phyloP scores from a whole-genome alignment of 2,888 invertebrate species.

The Drosophila dives region DNA sequence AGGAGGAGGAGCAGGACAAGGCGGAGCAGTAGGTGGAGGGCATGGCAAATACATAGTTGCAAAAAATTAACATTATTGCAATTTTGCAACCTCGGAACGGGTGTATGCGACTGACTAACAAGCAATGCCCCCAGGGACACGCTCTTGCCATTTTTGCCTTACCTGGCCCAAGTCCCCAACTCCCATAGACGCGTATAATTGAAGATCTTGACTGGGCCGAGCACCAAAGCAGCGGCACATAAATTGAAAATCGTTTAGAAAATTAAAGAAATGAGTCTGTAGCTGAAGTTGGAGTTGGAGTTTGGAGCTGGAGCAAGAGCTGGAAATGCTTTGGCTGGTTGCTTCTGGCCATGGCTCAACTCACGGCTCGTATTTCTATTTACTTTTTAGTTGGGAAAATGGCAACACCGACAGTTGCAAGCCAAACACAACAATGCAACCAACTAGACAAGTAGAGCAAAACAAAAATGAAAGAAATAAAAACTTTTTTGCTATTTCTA shows the following conservation, averaged over 20 bases:
- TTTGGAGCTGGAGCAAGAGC: constrained; percentile 4
- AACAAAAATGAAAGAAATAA: constrained; percentile 53
- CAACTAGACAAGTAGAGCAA: constrained; percentile 56
- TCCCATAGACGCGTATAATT: constrained; percentile 48
- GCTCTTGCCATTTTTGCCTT: constrained; percentile 12
- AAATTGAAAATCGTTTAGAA: constrained; percentile 71
- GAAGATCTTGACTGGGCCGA: constrained; percentile 46
- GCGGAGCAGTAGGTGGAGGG: not conserved
- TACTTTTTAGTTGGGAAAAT: constrained; percentile 46
- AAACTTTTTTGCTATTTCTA: constrained; percentile 48
- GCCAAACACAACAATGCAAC: constrained; percentile 32
- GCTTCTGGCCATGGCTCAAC: constrained; percentile 44
- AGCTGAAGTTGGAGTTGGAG: constrained; percentile 20
- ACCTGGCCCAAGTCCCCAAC: constrained; percentile 32
- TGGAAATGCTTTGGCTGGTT: constrained; percentile 1
- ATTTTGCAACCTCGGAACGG: constrained; percentile 52
- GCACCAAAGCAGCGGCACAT: constrained; percentile 33
- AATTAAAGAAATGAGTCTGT: constrained; percentile 63
- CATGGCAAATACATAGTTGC: constrained; percentile 64
- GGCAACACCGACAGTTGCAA: constrained; percentile 62
- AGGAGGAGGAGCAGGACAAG: not conserved
- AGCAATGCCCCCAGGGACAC: constrained; percentile 57
- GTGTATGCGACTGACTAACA: constrained; percentile 49
- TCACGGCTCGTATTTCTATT: constrained; percentile 54
- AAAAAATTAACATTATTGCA: constrained; percentile 76